Percentiles rank a stretch among this genome's conserved stretches.
These are phyloP conservation scores for Geophilus truncorum DNA, from an alignment of 2,888 invertebrate species.

Conservation along the genomic window DNA sequence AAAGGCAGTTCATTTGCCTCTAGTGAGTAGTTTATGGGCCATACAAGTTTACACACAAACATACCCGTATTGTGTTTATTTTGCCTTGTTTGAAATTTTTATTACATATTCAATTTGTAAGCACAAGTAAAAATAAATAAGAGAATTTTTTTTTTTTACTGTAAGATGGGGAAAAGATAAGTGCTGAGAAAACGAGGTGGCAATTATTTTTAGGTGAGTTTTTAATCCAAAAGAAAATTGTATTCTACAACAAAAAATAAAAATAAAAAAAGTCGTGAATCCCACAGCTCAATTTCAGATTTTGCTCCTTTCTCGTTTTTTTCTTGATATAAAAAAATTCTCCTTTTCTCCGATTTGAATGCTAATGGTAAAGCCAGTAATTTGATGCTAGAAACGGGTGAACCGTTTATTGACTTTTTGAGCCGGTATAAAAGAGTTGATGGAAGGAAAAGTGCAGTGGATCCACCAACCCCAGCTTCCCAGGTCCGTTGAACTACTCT, in stretches of 20 bases:
- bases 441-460: slow-evolving; percentile 15
- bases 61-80: neutral
- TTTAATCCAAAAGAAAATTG: neutral
- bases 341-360: neutral
- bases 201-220: neutral
- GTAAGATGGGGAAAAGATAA: neutral
- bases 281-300: slow-evolving; percentile 10
- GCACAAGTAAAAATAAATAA: neutral
- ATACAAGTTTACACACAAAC: neutral
- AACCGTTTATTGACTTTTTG: slow-evolving; percentile 11
- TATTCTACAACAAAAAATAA: neutral
- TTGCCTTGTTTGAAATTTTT: neutral
- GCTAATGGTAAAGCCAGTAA: neutral
- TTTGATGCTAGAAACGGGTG: neutral
- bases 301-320: neutral
- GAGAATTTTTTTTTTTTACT: neutral
- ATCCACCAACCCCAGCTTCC: neutral
- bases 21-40: neutral
- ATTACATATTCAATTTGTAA: neutral
- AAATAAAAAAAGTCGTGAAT: neutral
- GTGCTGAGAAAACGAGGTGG: neutral
- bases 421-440: neutral
- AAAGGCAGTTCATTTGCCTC: neutral
- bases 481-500: neutral
- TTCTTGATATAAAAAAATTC: neutral